phyloP scores from a whole-genome alignment of 2,888 invertebrate species.

The Conistra vaccinii region DNA sequence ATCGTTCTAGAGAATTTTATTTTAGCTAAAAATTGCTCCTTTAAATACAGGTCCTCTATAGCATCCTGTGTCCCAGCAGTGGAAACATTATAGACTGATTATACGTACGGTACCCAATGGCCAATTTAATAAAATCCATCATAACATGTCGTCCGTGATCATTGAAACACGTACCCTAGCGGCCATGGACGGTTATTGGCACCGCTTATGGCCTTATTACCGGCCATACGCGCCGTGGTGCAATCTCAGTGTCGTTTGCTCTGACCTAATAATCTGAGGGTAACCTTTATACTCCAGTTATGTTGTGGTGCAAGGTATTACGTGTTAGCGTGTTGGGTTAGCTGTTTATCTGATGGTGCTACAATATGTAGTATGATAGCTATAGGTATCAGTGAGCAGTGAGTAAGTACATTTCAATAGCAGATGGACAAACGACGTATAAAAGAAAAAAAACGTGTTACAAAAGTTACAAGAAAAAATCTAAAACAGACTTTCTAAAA shows the following conservation, averaged over 20 bases:
- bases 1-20: neutral
- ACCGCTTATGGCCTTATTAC: constrained; percentile 57
- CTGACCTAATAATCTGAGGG: constrained; percentile 64
- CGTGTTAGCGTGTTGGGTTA: neutral
- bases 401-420: neutral
- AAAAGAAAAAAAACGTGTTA: neutral
- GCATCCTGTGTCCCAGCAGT: too few species aligned
- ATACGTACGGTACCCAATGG: neutral
- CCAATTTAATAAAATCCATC: constrained; percentile 35
- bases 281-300: constrained; percentile 58
- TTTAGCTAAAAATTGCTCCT: neutral
- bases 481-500: constrained; percentile 29
- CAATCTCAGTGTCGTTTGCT: constrained; percentile 62
- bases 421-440: neutral
- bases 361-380: neutral
- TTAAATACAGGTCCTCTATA: neutral
- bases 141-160: constrained; percentile 24
- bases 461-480: neutral
- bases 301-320: constrained; percentile 27
- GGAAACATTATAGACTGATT: too few species aligned
- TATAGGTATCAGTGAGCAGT: too few species aligned
- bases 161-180: constrained; percentile 50
- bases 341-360: neutral
- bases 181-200: constrained; percentile 52
- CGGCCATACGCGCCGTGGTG: constrained; percentile 44